phyloP scores from a whole-genome alignment of 2,113 vertebrate genomes.

The Panthera tigris region DNA sequence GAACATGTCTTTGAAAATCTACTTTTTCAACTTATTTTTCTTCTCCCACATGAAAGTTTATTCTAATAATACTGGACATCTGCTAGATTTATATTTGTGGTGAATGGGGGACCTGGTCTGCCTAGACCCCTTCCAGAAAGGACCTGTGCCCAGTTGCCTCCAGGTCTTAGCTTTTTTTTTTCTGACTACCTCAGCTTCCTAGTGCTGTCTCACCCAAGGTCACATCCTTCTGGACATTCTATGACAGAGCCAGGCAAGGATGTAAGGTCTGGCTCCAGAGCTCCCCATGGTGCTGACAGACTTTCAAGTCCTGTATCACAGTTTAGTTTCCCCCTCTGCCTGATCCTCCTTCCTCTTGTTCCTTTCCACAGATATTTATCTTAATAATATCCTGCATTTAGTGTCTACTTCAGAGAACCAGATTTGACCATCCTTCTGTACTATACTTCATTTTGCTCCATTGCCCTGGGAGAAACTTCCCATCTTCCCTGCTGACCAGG shows the following conservation, averaged over 20 bases:
- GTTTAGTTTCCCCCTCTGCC: not conserved
- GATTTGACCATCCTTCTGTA: not conserved
- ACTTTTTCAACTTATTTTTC: not conserved
- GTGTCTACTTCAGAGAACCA: not conserved
- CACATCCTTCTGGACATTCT: no score
- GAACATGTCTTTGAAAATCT: not conserved
- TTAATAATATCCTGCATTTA: not conserved
- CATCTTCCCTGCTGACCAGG: not conserved
- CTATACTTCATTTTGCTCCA: not conserved
- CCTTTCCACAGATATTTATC: not conserved
- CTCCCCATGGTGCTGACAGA: not conserved
- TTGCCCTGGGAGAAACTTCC: not conserved
- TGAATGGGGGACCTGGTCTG: not conserved
- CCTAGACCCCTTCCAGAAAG: not conserved
- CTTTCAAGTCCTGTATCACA: not conserved
- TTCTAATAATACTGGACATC: not conserved
- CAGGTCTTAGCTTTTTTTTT: no score
- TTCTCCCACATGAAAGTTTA: not conserved
- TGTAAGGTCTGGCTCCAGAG: not conserved
- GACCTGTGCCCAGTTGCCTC: not conserved
- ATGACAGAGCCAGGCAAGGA: not conserved
- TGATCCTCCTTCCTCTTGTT: not conserved
- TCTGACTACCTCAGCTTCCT: not conserved
- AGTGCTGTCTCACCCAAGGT: not conserved
- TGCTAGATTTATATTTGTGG: not conserved